phyloP scores from a whole-genome alignment of 2,888 invertebrate species.

The Augochlorella aurata region DNA sequence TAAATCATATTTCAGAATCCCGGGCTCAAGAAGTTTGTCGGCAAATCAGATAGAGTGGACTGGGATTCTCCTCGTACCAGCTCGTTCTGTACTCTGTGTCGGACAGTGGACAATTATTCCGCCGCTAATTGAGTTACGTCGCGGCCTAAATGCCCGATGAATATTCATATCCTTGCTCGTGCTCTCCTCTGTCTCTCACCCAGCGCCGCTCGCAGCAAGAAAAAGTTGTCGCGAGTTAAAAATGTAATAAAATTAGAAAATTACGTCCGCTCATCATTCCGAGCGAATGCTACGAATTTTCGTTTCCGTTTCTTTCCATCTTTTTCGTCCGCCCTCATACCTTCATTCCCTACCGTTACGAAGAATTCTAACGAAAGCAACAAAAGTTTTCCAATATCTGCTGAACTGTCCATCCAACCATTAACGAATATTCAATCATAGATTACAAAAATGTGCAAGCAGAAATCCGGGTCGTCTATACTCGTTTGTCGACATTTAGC shows the following conservation, averaged over 20 bases:
- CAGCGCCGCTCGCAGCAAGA: conserved; percentile 50
- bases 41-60: conserved; percentile 67
- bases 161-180: conserved; percentile 73
- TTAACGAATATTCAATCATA: conserved; percentile 6
- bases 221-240: conserved; percentile 71
- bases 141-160: conserved; percentile 76
- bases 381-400: conserved; percentile 12
- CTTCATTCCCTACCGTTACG: conserved; percentile 1
- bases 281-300: conserved; percentile 62
- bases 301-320: conserved; percentile 46
- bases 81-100: conserved; percentile 63
- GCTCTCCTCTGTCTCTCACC: conserved; percentile 42
- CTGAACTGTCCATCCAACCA: neutral
- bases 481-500: neutral
- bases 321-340: conserved; percentile 12
- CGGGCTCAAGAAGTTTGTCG: conserved; percentile 67
- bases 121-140: conserved; percentile 76
- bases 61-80: conserved; percentile 58
- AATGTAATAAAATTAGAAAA: conserved; percentile 70
- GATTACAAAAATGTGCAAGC: neutral
- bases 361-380: neutral
- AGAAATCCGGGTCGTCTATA: neutral
- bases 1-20: conserved; percentile 57
- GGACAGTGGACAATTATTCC: conserved; percentile 75
- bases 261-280: conserved; percentile 67